Percentiles rank a stretch among this genome's conserved stretches.
Evolutionary conservation across 2,113 vertebrate species (phyloP).

Genomic region (Aspiorhynchus laticeps): DNA sequence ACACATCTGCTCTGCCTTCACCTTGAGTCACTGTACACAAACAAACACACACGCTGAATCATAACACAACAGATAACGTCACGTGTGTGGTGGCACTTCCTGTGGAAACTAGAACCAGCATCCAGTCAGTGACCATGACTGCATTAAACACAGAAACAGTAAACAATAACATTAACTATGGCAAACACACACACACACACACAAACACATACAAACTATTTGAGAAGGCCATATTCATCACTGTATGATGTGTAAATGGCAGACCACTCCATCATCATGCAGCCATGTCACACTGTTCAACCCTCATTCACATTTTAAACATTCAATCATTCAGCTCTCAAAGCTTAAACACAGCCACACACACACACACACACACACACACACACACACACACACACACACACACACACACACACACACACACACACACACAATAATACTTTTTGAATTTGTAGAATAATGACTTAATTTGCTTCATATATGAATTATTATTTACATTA

Average conservation of each 20-base stretch:
- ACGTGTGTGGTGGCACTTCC: conserved; percentile 29
- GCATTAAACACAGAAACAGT: conserved; percentile 43
- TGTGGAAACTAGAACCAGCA: conserved; percentile 26
- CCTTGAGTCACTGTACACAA: conserved; percentile 38
- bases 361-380: not conserved
- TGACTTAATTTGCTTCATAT: not conserved
- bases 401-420: not conserved
- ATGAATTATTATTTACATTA: too few species aligned
- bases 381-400: conserved; percentile 6
- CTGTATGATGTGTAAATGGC: conserved; percentile 39
- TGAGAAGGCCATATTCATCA: conserved; percentile 52
- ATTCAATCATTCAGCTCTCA: conserved; percentile 56
- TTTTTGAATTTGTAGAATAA: not conserved
- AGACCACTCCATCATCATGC: conserved; percentile 60
- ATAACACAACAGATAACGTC: conserved; percentile 12
- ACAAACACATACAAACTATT: conserved; percentile 31
- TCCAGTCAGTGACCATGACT: conserved; percentile 26
- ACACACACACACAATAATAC: not conserved
- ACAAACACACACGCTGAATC: conserved; percentile 35
- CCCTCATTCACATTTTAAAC: conserved; percentile 65
- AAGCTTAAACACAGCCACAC: conserved; percentile 53
- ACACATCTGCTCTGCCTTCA: conserved; percentile 46
- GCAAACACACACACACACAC: conserved; percentile 29
- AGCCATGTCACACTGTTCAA: conserved; percentile 57
- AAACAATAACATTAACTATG: conserved; percentile 40